Conservation (phyloP, 2,113 vertebrate species). For the Cromileptes altivelis region DNA sequence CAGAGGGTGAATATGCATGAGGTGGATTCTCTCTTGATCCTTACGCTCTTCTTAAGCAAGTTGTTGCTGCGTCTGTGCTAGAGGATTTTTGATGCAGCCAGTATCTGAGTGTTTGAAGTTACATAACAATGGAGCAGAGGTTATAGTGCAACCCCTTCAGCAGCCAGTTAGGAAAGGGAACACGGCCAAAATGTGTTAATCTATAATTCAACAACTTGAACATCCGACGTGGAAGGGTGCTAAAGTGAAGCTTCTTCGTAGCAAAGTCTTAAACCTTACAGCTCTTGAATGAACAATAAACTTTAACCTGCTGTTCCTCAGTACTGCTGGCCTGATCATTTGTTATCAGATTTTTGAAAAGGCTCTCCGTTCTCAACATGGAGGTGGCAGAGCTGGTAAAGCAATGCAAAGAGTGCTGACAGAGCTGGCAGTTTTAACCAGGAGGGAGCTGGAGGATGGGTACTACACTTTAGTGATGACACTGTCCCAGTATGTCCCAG, state of each 20-base stretch:
- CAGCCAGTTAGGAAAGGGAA: constrained; percentile 21
- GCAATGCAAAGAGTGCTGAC: no score
- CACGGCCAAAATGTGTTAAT: neutral
- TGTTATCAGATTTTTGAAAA: constrained; percentile 19
- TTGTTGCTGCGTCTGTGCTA: constrained; percentile 2
- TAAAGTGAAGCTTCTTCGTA: neutral
- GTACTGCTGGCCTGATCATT: constrained; percentile 22
- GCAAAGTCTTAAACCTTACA: constrained; percentile 10
- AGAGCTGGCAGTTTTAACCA: no score
- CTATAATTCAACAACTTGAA: constrained; percentile 16
- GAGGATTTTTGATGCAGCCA: neutral
- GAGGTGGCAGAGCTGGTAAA: no score
- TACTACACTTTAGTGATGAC: no score
- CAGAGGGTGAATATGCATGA: neutral
- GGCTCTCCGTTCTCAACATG: no score
- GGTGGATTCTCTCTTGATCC: neutral
- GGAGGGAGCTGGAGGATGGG: no score
- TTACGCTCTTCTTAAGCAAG: neutral
- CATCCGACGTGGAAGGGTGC: constrained; percentile 7
- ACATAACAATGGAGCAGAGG: neutral
- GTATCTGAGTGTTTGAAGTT: neutral
- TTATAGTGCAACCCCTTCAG: neutral
- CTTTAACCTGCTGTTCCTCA: constrained; percentile 6
- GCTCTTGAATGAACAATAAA: constrained; percentile 2
- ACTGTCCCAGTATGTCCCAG: no score